These are phyloP conservation scores for Nymphicus hollandicus DNA, from an alignment of 2,113 vertebrate species.

Conservation along the genomic window DNA sequence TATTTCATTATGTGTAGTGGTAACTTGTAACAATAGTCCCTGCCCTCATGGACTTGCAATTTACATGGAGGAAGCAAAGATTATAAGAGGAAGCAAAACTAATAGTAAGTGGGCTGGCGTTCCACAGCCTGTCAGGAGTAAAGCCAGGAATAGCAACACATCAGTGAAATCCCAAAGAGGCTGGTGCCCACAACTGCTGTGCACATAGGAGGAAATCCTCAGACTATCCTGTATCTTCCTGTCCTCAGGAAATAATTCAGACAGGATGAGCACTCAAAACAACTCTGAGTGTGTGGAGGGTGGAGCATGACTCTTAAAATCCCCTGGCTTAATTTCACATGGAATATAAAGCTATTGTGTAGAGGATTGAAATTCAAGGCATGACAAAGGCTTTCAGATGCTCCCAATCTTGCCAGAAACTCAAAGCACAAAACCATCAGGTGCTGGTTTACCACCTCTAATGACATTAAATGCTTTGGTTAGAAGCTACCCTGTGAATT, in stretches of 20 bases:
- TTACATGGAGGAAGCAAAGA: background rate
- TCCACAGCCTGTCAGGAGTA: background rate
- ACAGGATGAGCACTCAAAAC: constrained; percentile 65
- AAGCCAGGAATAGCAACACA: background rate
- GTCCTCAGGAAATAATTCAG: constrained; percentile 60
- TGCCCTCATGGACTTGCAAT: background rate
- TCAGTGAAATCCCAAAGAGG: constrained; percentile 3
- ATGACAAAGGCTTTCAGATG: background rate
- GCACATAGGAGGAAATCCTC: constrained; percentile 72
- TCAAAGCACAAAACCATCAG: background rate
- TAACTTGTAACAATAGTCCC: background rate
- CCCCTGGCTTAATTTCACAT: background rate
- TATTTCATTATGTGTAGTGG: background rate
- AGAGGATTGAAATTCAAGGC: background rate
- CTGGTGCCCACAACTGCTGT: background rate
- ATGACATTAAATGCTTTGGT: background rate
- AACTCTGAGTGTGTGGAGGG: background rate
- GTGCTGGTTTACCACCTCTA: background rate
- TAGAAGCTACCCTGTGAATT: background rate
- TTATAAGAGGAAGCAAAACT: background rate
- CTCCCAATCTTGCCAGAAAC: background rate
- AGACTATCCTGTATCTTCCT: constrained; percentile 58
- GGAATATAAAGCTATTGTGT: background rate
- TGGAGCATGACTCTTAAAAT: background rate
- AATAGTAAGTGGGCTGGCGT: background rate